Evolutionary conservation across 2,888 invertebrate species (phyloP).

Genomic region (Brachypterus glaber): DNA sequence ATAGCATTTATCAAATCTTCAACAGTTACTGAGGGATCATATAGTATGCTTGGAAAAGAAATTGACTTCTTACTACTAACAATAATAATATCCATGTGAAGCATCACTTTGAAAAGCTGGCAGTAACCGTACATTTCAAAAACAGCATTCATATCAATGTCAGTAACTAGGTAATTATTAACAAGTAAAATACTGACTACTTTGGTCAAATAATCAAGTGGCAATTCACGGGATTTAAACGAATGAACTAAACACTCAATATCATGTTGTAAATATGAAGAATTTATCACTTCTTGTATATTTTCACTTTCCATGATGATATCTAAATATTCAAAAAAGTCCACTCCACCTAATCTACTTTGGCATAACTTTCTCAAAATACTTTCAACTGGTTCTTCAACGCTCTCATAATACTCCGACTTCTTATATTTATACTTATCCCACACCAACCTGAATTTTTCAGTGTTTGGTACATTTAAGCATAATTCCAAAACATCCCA

Average conservation of each 20-base stretch:
- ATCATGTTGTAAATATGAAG: constrained; percentile 7
- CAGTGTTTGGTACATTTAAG: constrained; percentile 15
- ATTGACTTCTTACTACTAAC: constrained; percentile 14
- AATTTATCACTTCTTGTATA: constrained; percentile 19
- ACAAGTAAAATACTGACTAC: constrained; percentile 18
- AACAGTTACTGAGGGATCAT: neutral
- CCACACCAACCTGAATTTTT: constrained; percentile 24
- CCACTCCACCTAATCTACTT: constrained; percentile 9
- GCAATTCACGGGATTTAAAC: constrained; percentile 16
- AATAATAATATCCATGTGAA: constrained; percentile 20
- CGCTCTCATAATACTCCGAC: too few species aligned
- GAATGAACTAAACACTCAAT: constrained; percentile 19
- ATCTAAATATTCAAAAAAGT: constrained; percentile 21
- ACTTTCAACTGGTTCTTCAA: constrained; percentile 12
- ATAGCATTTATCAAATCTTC: neutral
- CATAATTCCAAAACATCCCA: constrained; percentile 16
- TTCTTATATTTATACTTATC: constrained; percentile 19
- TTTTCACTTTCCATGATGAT: constrained; percentile 24
- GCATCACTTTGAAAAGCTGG: constrained; percentile 19
- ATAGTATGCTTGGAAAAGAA: neutral
- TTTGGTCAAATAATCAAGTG: constrained; percentile 16
- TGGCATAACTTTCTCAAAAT: constrained; percentile 15
- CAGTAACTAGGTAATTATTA: constrained; percentile 15
- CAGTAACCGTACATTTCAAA: constrained; percentile 19
- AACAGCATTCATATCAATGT: constrained; percentile 15